Conservation (phyloP, 2,888 invertebrate species). For the Acanthosepion esculentum region DNA sequence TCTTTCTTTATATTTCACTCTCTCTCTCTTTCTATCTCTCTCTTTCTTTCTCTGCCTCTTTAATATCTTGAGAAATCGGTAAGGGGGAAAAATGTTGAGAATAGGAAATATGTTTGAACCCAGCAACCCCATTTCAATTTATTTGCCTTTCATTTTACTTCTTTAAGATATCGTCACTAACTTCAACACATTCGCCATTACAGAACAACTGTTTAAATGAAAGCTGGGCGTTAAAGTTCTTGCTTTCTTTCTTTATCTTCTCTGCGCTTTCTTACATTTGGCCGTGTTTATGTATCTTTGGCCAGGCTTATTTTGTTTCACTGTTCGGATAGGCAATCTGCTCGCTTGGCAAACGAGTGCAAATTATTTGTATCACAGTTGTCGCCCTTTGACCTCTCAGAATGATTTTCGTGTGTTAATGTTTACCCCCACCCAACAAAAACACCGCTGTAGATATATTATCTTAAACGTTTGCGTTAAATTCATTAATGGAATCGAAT, state of each 20-base stretch:
- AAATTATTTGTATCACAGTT: background rate
- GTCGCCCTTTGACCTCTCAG: background rate
- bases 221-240: background rate
- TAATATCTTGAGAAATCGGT: background rate
- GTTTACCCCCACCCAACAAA: no score
- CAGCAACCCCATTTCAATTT: background rate
- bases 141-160: constrained; percentile 20
- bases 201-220: background rate
- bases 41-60: background rate
- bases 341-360: background rate
- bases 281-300: background rate
- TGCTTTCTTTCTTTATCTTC: background rate
- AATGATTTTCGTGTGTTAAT: background rate
- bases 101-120: background rate
- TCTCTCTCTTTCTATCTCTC: background rate
- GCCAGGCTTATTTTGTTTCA: background rate
- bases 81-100: background rate
- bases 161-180: background rate
- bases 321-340: background rate
- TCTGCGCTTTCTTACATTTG: background rate
- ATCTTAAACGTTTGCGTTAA: no score
- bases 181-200: constrained; percentile 23
- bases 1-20: background rate
- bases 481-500: no score
- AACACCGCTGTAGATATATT: no score